A percentile compares a stretch with the other conserved stretches of the same genome.
These are phyloP conservation scores for Epinotia nisella DNA, from an alignment of 2,888 invertebrate genomes.

Conservation along the genomic window DNA sequence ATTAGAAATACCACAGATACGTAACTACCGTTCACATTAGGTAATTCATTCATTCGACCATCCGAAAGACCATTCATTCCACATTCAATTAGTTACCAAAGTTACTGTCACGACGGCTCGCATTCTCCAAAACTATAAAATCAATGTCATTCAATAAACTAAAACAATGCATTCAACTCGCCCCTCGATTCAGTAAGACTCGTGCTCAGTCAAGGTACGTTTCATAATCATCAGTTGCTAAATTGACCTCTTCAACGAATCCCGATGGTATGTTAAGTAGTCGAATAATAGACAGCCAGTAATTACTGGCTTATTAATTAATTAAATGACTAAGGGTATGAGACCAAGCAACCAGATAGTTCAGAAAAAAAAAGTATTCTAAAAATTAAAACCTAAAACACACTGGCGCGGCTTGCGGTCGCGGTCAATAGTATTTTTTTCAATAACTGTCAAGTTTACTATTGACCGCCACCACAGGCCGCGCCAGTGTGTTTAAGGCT, in stretches of 20 bases:
- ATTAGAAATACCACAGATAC: background rate
- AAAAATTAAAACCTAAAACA: no score
- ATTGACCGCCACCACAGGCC: no score
- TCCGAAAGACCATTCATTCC: background rate
- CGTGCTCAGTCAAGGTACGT: background rate
- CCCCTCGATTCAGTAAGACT: background rate
- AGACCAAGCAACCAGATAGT: no score
- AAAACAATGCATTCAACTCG: slow-evolving; percentile 6
- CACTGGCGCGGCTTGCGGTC: no score
- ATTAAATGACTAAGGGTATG: no score
- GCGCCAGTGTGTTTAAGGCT: no score
- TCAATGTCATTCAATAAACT: background rate
- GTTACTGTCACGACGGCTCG: slow-evolving; percentile 2
- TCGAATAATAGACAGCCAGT: background rate
- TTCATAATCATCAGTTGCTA: background rate
- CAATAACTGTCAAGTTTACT: no score
- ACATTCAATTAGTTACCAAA: background rate
- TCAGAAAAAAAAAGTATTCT: no score
- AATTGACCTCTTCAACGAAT: background rate
- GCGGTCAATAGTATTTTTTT: no score
- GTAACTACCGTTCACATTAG: background rate
- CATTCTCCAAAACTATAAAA: background rate
- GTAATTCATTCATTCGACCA: background rate
- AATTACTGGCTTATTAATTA: background rate
- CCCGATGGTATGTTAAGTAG: background rate